Percentiles rank a stretch among this genome's conserved stretches.
Conservation (phyloP, 2,113 vertebrate species). For the Catagonus wagneri region DNA sequence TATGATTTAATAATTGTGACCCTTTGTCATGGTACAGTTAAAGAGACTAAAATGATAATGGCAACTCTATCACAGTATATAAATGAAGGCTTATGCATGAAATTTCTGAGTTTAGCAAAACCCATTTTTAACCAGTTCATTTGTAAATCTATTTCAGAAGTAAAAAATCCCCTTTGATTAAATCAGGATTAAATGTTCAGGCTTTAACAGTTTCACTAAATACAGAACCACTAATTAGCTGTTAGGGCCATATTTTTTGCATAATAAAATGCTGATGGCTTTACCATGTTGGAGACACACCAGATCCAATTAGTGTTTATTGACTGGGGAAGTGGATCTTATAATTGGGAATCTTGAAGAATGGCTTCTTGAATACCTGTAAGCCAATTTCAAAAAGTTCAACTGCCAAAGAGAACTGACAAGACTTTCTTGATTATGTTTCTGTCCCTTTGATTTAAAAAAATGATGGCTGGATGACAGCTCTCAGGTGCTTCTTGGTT, state of each 20-base stretch:
- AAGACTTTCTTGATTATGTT: constrained; percentile 63
- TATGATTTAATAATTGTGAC: constrained; percentile 84
- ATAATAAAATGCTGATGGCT: constrained; percentile 76
- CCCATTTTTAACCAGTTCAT: neutral
- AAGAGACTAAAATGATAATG: constrained; percentile 64
- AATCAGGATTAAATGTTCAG: constrained; percentile 62
- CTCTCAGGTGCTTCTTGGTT: neutral
- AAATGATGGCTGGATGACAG: neutral
- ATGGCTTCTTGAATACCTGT: constrained; percentile 49
- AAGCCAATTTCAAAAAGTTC: constrained; percentile 65
- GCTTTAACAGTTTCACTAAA: constrained; percentile 45
- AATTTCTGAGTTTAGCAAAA: constrained; percentile 54
- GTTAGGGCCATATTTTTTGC: constrained; percentile 71
- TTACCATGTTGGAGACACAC: constrained; percentile 41
- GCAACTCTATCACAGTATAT: neutral
- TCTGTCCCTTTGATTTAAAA: constrained; percentile 43
- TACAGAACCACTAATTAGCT: constrained; percentile 68
- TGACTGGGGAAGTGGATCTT: constrained; percentile 61
- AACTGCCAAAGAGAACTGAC: constrained; percentile 63
- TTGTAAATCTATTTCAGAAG: constrained; percentile 61
- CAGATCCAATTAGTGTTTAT: constrained; percentile 71
- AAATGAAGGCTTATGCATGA: constrained; percentile 10
- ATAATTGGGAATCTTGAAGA: constrained; percentile 41
- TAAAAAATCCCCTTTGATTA: constrained; percentile 71
- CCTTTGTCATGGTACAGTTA: constrained; percentile 74